A percentile compares a stretch with the other conserved stretches of the same genome.
phyloP scores from a whole-genome alignment of 2,797 vertebrate species.

The Poeciliopsis presidionis region DNA sequence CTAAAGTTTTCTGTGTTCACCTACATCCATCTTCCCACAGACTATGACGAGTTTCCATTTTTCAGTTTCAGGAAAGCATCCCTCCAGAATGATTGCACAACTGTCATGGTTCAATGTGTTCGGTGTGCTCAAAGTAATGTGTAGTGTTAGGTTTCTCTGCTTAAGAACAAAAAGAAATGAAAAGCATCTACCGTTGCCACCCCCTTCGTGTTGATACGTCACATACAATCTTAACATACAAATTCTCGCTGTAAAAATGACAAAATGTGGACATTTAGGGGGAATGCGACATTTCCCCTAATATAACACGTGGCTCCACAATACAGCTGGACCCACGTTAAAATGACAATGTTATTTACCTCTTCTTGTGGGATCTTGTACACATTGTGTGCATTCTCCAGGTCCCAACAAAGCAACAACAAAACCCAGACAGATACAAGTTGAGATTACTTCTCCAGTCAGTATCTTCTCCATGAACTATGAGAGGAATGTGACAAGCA shows the following conservation, averaged over 20 bases:
- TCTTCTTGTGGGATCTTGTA: not conserved
- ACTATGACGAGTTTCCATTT: not conserved
- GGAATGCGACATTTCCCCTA: not conserved
- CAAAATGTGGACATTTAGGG: not conserved
- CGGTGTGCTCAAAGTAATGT: not conserved
- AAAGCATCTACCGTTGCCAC: not conserved
- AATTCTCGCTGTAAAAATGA: not conserved
- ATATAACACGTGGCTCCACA: not conserved
- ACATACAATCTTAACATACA: not conserved
- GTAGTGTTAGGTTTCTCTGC: not conserved
- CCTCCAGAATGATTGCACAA: not conserved
- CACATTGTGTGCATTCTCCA: conserved; percentile 51
- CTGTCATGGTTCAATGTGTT: not conserved
- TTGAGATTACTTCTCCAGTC: conserved; percentile 38
- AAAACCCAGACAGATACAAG: conserved; percentile 11
- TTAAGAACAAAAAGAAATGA: not conserved
- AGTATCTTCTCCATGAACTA: conserved; percentile 27
- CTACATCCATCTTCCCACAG: not conserved
- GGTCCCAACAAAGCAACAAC: conserved; percentile 52
- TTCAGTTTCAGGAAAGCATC: not conserved
- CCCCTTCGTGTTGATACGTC: not conserved
- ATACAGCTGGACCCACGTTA: not conserved
- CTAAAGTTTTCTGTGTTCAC: not conserved
- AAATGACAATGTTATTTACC: not conserved
- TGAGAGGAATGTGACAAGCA: conserved; percentile 27